Evolutionary conservation across 2,113 vertebrate species (phyloP).

Genomic region (Microtus oregoni): DNA sequence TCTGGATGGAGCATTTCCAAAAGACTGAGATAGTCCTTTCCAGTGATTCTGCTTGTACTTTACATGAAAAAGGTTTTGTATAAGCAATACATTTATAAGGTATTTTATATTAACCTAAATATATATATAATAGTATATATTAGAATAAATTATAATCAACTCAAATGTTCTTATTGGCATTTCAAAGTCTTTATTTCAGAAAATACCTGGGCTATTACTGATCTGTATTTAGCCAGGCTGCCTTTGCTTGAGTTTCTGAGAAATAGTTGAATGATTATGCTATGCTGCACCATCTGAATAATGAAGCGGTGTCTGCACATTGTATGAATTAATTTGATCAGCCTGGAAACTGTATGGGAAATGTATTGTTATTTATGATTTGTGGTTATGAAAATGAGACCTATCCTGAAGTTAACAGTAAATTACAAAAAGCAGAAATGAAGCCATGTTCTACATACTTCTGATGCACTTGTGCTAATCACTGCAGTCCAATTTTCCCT

Average conservation of each 20-base stretch:
- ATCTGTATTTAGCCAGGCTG: not conserved
- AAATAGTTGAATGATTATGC: not conserved
- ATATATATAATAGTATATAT: too few relatives aligned
- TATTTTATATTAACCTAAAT: not conserved
- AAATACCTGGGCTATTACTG: not conserved
- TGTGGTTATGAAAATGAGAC: not conserved
- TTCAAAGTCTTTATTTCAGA: not conserved
- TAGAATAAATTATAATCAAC: not conserved
- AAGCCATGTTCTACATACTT: not conserved
- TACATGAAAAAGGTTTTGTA: not conserved
- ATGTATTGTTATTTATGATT: not conserved
- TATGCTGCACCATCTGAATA: not conserved
- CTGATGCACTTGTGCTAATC: not conserved
- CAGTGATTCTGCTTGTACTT: not conserved
- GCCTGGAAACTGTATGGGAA: not conserved
- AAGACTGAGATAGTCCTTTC: not conserved
- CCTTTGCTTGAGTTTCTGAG: not conserved
- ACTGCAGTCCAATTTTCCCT: not conserved
- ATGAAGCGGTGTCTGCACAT: not conserved
- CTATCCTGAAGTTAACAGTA: not conserved
- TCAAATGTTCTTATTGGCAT: not conserved
- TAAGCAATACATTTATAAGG: not conserved
- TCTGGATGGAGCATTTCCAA: not conserved
- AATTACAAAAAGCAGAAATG: not conserved
- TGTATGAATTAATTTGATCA: not conserved